Conservation (phyloP, 2,797 vertebrate species). For the Danio jaintianensis region DNA sequence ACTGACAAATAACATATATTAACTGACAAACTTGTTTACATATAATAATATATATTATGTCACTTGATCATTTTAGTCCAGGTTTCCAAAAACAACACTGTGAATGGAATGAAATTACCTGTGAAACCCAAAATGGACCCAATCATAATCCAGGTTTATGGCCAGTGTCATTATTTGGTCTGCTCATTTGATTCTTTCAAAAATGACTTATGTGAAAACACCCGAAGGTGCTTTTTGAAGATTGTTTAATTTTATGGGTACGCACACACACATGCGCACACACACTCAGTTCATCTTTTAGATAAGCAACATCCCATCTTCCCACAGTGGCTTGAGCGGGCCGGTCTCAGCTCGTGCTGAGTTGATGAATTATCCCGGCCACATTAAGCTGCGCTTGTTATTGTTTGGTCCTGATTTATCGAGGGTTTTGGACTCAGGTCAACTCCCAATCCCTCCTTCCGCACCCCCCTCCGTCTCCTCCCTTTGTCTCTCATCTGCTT, state of each 20-base stretch:
- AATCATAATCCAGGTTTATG: background rate
- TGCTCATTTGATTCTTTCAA: background rate
- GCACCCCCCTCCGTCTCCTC: conserved; percentile 62
- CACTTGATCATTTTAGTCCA: background rate
- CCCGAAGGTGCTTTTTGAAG: background rate
- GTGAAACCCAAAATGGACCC: background rate
- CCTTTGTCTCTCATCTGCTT: conserved; percentile 84
- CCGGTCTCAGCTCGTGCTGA: conserved; percentile 55
- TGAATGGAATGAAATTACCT: background rate
- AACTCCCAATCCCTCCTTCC: conserved; percentile 69
- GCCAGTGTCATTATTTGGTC: background rate
- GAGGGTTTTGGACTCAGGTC: conserved; percentile 68
- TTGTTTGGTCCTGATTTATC: conserved; percentile 82
- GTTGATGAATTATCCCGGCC: conserved; percentile 74
- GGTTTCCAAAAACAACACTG: background rate
- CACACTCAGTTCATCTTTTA: conserved; percentile 15
- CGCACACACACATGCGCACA: background rate
- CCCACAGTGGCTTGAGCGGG: conserved; percentile 36
- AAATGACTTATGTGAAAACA: background rate
- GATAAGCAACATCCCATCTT: conserved; percentile 47
- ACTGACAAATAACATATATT: too few relatives aligned
- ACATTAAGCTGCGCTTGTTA: conserved; percentile 79
- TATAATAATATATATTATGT: background rate
- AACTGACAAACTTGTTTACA: too few relatives aligned
- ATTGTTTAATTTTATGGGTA: background rate